phyloP scores from a whole-genome alignment of 2,888 invertebrate genomes.

The Calameuta pallipes region DNA sequence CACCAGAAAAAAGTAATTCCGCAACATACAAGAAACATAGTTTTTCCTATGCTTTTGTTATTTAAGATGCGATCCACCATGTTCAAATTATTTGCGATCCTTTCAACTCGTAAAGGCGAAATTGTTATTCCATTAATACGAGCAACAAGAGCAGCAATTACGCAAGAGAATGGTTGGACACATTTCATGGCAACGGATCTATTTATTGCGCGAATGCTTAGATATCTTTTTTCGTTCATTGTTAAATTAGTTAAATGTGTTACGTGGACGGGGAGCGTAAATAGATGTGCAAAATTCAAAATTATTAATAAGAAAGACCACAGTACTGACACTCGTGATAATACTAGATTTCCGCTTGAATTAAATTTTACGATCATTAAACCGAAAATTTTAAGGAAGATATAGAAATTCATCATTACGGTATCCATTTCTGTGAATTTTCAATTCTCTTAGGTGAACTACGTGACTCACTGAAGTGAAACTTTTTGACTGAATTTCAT shows the following conservation, averaged over 20 bases:
- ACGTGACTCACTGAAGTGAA: neutral
- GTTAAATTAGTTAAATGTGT: neutral
- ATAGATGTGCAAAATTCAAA: neutral
- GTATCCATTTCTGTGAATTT: neutral
- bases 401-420: neutral
- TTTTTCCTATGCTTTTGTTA: neutral
- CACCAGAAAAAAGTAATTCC: neutral
- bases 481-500: neutral
- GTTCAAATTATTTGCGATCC: neutral
- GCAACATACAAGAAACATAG: neutral
- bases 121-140: neutral
- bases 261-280: neutral
- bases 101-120: neutral
- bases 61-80: neutral
- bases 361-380: neutral
- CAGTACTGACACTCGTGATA: neutral
- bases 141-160: neutral
- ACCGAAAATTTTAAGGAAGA: neutral
- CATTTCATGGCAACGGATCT: neutral
- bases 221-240: neutral
- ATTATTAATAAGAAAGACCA: neutral
- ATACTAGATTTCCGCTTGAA: neutral
- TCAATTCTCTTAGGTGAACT: neutral
- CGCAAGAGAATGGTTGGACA: neutral
- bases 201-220: neutral